These are phyloP conservation scores for Pithys albifrons DNA, from an alignment of 2,113 vertebrate species.

Conservation along the genomic window DNA sequence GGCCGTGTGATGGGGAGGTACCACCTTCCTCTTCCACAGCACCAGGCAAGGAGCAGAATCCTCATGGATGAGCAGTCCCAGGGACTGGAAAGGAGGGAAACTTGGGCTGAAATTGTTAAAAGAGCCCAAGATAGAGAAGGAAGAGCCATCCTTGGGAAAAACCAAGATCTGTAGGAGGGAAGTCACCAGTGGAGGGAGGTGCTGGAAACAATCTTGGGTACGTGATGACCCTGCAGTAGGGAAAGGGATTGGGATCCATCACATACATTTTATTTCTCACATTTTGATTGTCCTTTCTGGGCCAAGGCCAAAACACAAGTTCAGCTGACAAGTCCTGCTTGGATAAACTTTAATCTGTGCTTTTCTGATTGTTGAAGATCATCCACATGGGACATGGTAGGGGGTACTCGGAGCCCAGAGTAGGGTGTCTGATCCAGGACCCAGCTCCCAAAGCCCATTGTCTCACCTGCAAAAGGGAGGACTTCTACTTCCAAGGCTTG, in stretches of 20 bases:
- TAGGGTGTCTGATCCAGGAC: not conserved
- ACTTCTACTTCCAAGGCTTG: not conserved
- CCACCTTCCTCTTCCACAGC: not conserved
- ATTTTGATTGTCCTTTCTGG: not conserved
- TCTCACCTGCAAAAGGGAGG: not conserved
- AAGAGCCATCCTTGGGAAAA: not conserved
- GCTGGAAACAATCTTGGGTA: not conserved
- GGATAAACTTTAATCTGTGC: not conserved
- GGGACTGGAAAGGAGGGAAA: not conserved
- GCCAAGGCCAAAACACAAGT: not conserved
- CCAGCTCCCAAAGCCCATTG: not conserved
- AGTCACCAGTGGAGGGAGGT: not conserved
- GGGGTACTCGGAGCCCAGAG: not conserved
- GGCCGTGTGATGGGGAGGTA: not conserved
- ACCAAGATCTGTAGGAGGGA: not conserved
- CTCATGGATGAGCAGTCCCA: too few relatives aligned
- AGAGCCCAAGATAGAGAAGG: not conserved
- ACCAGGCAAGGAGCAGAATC: not conserved
- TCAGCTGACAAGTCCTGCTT: not conserved
- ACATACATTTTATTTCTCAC: accelerated
- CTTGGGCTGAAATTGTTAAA: not conserved
- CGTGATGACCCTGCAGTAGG: not conserved
- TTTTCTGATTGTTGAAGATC: not conserved
- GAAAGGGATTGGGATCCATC: not conserved
- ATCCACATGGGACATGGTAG: not conserved